Evolutionary conservation across 2,113 vertebrate species (phyloP).

Genomic region (Chascanopsetta lugubris): DNA sequence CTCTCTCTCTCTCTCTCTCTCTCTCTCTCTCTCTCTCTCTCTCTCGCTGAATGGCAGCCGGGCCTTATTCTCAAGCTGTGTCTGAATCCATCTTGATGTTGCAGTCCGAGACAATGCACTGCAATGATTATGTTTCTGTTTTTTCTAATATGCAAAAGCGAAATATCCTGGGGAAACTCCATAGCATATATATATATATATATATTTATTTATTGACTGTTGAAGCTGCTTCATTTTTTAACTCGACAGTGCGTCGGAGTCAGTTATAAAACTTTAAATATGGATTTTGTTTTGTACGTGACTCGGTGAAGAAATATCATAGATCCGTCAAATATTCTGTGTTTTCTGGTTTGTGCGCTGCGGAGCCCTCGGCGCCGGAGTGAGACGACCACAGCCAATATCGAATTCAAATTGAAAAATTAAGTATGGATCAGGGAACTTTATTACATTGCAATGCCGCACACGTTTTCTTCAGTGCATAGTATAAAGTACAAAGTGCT

Average conservation of each 20-base stretch:
- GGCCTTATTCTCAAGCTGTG: conserved; percentile 3
- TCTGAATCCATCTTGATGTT: conserved; percentile 32
- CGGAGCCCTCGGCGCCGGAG: too few species aligned
- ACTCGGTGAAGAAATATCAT: background rate
- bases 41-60: conserved; percentile 17
- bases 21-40: conserved; percentile 13
- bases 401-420: background rate
- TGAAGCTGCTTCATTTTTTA: background rate
- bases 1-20: conserved; percentile 19
- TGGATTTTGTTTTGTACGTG: background rate
- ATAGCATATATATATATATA: too few species aligned
- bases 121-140: conserved; percentile 5
- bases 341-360: background rate
- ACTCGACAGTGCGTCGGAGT: background rate
- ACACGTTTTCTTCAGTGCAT: background rate
- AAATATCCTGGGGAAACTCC: background rate
- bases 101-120: conserved; percentile 5
- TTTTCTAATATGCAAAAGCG: background rate
- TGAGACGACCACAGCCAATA: background rate
- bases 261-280: background rate
- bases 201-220: too few species aligned
- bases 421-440: background rate
- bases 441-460: background rate
- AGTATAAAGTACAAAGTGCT: background rate
- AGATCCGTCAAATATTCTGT: background rate